phyloP scores from a whole-genome alignment of 2,888 invertebrate genomes.

The Ferrisia virgata region DNA sequence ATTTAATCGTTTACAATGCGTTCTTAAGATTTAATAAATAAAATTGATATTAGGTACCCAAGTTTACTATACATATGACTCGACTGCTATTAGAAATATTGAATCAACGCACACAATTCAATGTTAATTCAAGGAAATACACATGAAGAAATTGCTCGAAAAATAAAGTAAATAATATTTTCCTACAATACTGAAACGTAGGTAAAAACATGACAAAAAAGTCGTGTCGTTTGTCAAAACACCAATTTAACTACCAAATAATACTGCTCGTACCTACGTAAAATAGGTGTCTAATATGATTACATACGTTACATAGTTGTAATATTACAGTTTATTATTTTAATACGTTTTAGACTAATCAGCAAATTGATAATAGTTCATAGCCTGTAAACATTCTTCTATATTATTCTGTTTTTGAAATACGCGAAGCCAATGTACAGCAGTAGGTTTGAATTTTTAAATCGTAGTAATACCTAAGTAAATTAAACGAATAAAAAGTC shows the following conservation, averaged over 20 bases:
- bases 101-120: background rate
- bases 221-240: background rate
- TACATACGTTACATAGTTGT: background rate
- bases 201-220: background rate
- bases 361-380: background rate
- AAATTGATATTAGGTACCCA: no score
- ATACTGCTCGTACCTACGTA: background rate
- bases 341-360: background rate
- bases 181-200: background rate
- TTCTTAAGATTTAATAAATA: background rate
- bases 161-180: background rate
- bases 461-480: no score
- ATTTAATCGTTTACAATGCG: background rate
- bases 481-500: no score
- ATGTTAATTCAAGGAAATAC: background rate
- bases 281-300: background rate
- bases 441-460: no score
- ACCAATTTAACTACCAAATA: no score
- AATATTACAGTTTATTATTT: background rate
- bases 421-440: no score
- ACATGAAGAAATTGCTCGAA: background rate
- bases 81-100: background rate
- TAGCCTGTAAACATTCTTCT: background rate
- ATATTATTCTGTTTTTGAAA: background rate
- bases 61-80: no score